phyloP scores from a whole-genome alignment of 2,113 vertebrate genomes.

The Cephalophus harveyi region DNA sequence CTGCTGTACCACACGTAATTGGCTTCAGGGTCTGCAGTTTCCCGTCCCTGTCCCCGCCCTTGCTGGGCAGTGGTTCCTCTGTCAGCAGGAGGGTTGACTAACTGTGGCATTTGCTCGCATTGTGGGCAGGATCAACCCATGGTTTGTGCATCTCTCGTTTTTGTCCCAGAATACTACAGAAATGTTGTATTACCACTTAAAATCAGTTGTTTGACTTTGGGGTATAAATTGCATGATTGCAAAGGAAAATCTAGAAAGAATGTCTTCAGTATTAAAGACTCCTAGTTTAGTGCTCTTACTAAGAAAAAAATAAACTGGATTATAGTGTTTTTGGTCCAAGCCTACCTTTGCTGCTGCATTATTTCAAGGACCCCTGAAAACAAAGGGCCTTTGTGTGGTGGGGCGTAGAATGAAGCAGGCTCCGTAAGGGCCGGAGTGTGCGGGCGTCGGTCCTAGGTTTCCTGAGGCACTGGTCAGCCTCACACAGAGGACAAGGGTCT shows the following conservation, averaged over 20 bases:
- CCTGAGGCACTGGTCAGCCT: not conserved
- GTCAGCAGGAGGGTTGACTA: not conserved
- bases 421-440: not conserved
- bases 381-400: not conserved
- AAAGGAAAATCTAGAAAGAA: not conserved
- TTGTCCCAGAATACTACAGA: not conserved
- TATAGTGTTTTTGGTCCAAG: not conserved
- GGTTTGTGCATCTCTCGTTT: not conserved
- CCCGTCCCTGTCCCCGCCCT: fast-evolving
- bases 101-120: not conserved
- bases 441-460: not conserved
- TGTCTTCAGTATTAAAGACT: not conserved
- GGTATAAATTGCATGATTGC: not conserved
- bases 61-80: not conserved
- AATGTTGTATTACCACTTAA: not conserved
- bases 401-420: not conserved
- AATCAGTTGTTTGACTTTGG: not conserved
- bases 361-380: not conserved
- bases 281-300: not conserved
- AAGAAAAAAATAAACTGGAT: not conserved
- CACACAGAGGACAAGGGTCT: not conserved
- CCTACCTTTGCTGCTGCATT: not conserved
- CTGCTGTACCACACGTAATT: fast-evolving
- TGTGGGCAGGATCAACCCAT: not conserved
- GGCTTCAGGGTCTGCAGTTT: not conserved